A percentile compares a stretch with the other conserved stretches of the same genome.
Conservation (phyloP, 1,140 invertebrate genomes). For the Phymastichus coffea region DNA sequence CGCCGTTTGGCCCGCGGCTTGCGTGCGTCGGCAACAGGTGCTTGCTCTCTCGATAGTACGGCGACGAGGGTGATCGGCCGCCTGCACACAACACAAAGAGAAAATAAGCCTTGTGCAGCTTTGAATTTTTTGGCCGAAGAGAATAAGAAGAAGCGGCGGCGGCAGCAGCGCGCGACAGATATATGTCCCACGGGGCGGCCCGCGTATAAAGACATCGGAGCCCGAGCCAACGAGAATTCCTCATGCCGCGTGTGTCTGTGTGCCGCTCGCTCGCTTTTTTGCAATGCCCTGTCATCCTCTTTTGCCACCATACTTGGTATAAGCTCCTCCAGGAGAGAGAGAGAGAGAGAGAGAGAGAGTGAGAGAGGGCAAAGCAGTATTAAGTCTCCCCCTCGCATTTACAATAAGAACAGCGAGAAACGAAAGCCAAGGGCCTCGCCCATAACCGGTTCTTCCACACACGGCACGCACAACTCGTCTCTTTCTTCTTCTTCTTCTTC, state of each 20-base stretch:
- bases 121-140: too few species aligned
- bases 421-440: slow-evolving; percentile 48
- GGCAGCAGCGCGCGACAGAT: slow-evolving; percentile 58
- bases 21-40: too few species aligned
- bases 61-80: too few species aligned
- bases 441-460: slow-evolving; percentile 54
- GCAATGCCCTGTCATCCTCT: slow-evolving; percentile 43
- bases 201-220: slow-evolving; percentile 59
- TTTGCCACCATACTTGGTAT: slow-evolving; percentile 57
- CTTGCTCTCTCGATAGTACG: too few species aligned
- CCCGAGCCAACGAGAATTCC: slow-evolving; percentile 57
- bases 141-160: too few species aligned
- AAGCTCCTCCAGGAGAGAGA: too few species aligned
- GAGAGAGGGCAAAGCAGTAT: too few species aligned
- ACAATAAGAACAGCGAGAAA: slow-evolving; percentile 32
- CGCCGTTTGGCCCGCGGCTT: too few species aligned
- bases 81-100: too few species aligned
- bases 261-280: slow-evolving; percentile 9
- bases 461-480: too few species aligned
- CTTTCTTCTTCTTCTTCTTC: background rate
- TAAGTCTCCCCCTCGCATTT: slow-evolving; percentile 28
- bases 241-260: slow-evolving; percentile 44
- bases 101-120: too few species aligned
- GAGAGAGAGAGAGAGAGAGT: too few species aligned
- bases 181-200: slow-evolving; percentile 57